Evolutionary conservation across 2,797 vertebrate species (phyloP).

Genomic region (Myripristis jacobus): DNA sequence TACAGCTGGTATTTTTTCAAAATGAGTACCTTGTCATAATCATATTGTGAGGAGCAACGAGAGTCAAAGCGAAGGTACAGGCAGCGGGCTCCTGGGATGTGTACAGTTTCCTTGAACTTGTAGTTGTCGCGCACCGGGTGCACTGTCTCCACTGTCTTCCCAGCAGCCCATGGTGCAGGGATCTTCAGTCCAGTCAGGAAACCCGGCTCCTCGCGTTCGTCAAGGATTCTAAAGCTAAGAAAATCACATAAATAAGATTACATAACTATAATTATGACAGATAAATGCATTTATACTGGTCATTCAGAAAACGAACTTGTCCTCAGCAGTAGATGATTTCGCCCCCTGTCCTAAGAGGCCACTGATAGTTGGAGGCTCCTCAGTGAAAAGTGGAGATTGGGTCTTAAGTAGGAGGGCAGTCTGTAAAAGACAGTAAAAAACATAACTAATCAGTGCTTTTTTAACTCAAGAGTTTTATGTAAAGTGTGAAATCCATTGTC

Average conservation of each 20-base stretch:
- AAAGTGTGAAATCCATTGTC: neutral
- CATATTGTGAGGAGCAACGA: conserved; percentile 97
- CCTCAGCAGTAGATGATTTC: conserved; percentile 86
- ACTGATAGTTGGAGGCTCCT: conserved; percentile 81
- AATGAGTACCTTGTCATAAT: conserved; percentile 94
- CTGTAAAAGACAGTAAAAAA: conserved; percentile 75
- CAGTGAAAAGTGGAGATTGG: conserved; percentile 92
- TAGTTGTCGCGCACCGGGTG: conserved; percentile 99
- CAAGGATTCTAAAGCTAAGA: conserved; percentile 88
- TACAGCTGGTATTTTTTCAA: neutral
- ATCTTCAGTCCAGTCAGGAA: conserved; percentile 98
- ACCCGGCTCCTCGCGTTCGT: conserved; percentile 97
- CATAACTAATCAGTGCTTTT: neutral
- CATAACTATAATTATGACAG: neutral
- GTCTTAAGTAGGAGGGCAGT: conserved; percentile 97
- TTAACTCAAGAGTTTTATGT: neutral
- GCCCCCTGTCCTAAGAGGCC: conserved; percentile 85
- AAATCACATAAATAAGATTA: neutral
- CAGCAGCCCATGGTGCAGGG: conserved; percentile 98
- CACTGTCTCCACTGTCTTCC: conserved; percentile 97
- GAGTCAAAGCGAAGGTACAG: conserved; percentile 97
- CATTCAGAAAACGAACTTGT: conserved; percentile 84
- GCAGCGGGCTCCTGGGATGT: conserved; percentile 97
- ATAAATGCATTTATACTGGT: neutral
- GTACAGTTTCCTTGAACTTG: conserved; percentile 98